Percentiles rank a stretch among this genome's conserved stretches.
Evolutionary conservation across 2,888 invertebrate genomes (phyloP).

Genomic region (Aethes cnicana): DNA sequence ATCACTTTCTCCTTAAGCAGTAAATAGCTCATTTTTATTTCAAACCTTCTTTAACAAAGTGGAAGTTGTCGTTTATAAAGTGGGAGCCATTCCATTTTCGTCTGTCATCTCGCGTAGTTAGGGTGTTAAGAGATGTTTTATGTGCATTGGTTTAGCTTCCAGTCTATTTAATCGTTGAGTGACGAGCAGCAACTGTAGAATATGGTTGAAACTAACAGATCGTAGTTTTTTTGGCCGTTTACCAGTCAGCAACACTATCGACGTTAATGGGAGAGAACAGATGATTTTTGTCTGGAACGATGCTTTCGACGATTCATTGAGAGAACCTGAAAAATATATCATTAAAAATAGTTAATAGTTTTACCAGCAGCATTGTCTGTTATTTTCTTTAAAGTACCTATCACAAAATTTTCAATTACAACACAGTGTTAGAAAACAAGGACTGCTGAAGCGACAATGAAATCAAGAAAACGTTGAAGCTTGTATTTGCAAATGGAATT

Average conservation of each 20-base stretch:
- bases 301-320: background rate
- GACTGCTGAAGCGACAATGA: too few relatives aligned
- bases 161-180: constrained; percentile 62
- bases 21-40: constrained; percentile 33
- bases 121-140: constrained; percentile 38
- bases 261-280: constrained; percentile 34
- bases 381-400: too few relatives aligned
- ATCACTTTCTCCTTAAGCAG: background rate
- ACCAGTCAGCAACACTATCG: constrained; percentile 53
- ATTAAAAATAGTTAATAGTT: background rate
- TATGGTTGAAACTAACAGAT: constrained; percentile 55
- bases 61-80: constrained; percentile 38
- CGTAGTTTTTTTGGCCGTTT: constrained; percentile 50
- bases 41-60: constrained; percentile 38
- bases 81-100: constrained; percentile 40
- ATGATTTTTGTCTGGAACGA: constrained; percentile 9
- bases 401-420: too few relatives aligned
- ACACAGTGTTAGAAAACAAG: too few relatives aligned
- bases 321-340: background rate
- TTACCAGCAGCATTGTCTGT: background rate
- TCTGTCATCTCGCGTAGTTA: constrained; percentile 29
- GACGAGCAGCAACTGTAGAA: constrained; percentile 67
- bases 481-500: too few relatives aligned
- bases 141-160: constrained; percentile 38
- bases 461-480: too few relatives aligned